Evolutionary conservation across 2,797 vertebrate genomes (phyloP).

Genomic region (Anas bernieri): DNA sequence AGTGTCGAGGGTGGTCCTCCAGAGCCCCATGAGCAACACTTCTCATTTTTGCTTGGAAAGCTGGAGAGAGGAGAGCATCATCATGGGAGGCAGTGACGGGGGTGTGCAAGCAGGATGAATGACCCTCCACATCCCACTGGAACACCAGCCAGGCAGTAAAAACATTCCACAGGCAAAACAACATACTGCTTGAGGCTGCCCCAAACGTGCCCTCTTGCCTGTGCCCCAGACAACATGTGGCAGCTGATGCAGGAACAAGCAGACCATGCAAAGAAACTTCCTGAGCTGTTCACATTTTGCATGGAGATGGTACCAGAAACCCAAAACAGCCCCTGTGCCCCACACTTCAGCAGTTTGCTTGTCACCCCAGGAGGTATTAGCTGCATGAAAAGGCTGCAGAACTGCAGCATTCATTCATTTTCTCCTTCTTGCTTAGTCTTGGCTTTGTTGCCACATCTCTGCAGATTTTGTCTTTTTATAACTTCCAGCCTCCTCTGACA

Average conservation of each 20-base stretch:
- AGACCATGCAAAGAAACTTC: fast-evolving
- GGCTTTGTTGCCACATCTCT: fast-evolving
- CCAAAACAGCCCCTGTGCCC: fast-evolving
- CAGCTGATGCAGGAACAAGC: background rate
- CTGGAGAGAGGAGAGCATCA: background rate
- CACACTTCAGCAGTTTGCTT: background rate
- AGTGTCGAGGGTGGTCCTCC: background rate
- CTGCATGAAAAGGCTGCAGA: background rate
- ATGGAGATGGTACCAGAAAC: background rate
- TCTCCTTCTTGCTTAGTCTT: background rate
- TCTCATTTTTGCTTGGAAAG: background rate
- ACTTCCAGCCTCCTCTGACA: background rate
- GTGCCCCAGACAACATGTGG: fast-evolving
- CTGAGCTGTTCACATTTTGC: background rate
- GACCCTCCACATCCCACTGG: no score
- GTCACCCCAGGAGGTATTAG: background rate
- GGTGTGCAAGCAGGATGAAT: background rate
- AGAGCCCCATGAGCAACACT: background rate
- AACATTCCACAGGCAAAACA: background rate
- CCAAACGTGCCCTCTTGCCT: background rate
- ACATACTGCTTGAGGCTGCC: background rate
- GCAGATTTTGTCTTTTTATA: background rate
- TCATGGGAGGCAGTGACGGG: background rate
- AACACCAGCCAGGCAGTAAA: background rate
- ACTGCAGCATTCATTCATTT: background rate